These are phyloP conservation scores for Hemiprocne comata DNA, from an alignment of 2,113 vertebrate genomes.

Conservation along the genomic window DNA sequence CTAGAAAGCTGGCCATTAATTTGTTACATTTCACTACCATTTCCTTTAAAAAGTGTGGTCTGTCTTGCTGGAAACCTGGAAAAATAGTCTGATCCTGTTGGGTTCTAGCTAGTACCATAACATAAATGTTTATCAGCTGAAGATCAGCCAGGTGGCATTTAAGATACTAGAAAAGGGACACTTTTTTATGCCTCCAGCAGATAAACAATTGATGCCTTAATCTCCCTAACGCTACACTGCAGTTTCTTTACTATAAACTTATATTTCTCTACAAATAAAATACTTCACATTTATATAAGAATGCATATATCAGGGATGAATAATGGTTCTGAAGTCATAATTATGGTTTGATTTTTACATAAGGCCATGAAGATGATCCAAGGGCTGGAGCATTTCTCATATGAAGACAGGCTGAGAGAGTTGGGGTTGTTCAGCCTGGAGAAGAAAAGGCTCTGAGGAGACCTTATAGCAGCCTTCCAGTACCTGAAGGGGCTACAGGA, in stretches of 20 bases:
- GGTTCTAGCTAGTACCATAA: background rate
- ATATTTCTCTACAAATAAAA: background rate
- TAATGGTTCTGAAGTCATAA: background rate
- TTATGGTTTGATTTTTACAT: background rate
- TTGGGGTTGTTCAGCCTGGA: too few species aligned
- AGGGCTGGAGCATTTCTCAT: too few species aligned
- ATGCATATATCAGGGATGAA: background rate
- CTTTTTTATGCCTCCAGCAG: background rate
- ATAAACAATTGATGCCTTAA: background rate
- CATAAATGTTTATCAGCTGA: background rate
- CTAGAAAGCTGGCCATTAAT: background rate
- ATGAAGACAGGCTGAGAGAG: too few species aligned
- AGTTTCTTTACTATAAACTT: background rate
- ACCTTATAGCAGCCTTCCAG: too few species aligned
- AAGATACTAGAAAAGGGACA: background rate
- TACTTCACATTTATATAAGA: background rate
- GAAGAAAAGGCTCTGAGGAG: too few species aligned
- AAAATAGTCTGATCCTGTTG: background rate
- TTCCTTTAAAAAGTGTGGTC: background rate
- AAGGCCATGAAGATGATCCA: too few species aligned
- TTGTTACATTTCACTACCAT: background rate
- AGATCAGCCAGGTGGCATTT: background rate
- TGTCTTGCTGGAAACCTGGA: background rate
- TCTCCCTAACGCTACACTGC: background rate
- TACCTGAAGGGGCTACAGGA: too few species aligned